Evolutionary conservation across 2,113 vertebrate species (phyloP).

Genomic region (Antechinus flavipes): DNA sequence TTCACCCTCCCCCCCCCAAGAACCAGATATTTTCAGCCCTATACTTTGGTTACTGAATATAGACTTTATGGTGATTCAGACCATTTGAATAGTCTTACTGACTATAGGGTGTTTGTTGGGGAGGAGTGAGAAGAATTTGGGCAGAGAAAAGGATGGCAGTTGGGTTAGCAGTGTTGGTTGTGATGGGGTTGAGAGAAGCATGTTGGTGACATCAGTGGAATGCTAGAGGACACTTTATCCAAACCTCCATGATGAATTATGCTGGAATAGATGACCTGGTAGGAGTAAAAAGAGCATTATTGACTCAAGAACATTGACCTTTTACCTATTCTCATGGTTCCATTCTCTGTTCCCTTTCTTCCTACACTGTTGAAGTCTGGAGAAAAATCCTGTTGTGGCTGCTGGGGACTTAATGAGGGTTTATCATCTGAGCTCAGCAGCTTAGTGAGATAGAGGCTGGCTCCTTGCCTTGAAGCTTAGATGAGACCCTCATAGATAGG

Average conservation of each 20-base stretch:
- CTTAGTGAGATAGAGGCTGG: neutral
- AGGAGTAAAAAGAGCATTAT: neutral
- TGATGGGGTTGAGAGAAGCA: neutral
- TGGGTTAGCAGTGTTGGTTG: neutral
- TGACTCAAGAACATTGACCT: neutral
- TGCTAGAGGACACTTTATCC: neutral
- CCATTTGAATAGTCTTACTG: neutral
- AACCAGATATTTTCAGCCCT: neutral
- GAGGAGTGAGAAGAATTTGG: neutral
- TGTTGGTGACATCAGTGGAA: neutral
- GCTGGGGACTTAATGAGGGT: neutral
- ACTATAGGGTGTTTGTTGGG: neutral
- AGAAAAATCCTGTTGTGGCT: neutral
- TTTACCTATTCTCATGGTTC: neutral
- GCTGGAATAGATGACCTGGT: neutral
- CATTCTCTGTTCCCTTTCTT: neutral
- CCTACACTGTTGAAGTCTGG: neutral
- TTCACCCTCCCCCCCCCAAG: neutral
- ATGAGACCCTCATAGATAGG: neutral
- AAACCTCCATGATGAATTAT: neutral
- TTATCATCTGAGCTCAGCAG: constrained; percentile 1
- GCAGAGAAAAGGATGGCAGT: neutral
- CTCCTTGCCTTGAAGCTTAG: neutral
- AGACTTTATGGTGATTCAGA: neutral
- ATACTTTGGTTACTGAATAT: neutral